These are phyloP conservation scores for Galaxea fascicularis DNA, from an alignment of 92 coral and sea anemone genomes.

Conservation along the genomic window DNA sequence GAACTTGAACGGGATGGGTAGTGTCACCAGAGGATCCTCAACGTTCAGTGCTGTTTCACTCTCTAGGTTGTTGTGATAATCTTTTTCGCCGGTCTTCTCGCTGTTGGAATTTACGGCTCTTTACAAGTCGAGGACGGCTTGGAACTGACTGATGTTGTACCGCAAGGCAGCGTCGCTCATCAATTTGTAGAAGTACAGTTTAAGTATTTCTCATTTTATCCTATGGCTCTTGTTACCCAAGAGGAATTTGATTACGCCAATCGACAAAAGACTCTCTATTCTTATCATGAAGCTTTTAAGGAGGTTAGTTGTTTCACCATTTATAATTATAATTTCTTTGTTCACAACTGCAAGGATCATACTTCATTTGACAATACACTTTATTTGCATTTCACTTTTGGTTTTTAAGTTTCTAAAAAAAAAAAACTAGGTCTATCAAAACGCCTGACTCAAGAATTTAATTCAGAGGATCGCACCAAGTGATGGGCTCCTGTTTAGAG, in stretches of 20 bases:
- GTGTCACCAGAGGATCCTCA: too few relatives aligned
- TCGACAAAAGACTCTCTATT: constrained; percentile 74
- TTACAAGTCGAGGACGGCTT: constrained; percentile 89
- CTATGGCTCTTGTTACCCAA: constrained; percentile 82
- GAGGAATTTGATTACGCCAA: constrained; percentile 86
- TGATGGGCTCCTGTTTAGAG: too few relatives aligned
- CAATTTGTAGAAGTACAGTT: constrained; percentile 85
- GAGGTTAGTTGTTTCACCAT: constrained; percentile 55
- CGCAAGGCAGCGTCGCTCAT: constrained; percentile 79
- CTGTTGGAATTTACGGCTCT: constrained; percentile 84
- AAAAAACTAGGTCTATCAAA: too few relatives aligned
- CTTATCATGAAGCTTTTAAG: constrained; percentile 82
- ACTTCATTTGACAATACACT: too few relatives aligned
- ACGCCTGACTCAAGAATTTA: too few relatives aligned
- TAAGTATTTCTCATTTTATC: constrained; percentile 92
- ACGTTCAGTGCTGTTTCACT: too few relatives aligned
- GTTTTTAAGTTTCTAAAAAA: too few relatives aligned
- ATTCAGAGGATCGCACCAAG: too few relatives aligned
- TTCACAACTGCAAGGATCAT: too few relatives aligned
- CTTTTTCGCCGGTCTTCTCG: constrained; percentile 79
- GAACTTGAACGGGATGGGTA: too few relatives aligned
- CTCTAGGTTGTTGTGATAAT: constrained; percentile 78
- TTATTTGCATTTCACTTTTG: too few relatives aligned
- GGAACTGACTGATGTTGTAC: constrained; percentile 90
- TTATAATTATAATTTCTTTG: not conserved